These are phyloP conservation scores for Dolichotis patagonum DNA, from an alignment of 2,113 vertebrate genomes.

Conservation along the genomic window DNA sequence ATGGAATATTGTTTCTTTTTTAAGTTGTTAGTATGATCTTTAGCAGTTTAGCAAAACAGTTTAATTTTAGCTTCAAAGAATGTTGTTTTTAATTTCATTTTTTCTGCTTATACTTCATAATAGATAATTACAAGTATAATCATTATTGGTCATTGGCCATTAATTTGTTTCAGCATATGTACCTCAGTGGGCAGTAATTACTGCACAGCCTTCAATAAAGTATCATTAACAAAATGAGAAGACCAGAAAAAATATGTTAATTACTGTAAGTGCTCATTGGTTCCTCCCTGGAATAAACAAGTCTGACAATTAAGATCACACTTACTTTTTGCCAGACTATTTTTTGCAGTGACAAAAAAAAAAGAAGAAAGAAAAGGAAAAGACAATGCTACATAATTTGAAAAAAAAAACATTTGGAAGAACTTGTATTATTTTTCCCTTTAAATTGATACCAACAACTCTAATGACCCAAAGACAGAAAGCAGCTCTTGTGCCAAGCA, in stretches of 20 bases:
- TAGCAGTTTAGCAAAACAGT: slow-evolving; percentile 71
- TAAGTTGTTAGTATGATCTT: slow-evolving; percentile 75
- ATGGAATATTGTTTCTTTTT: slow-evolving; percentile 67
- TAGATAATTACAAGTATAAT: slow-evolving; percentile 87
- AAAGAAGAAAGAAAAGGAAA: not conserved
- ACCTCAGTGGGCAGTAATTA: slow-evolving; percentile 90
- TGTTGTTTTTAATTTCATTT: slow-evolving; percentile 80
- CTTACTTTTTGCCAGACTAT: slow-evolving; percentile 82
- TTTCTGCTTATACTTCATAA: slow-evolving; percentile 84
- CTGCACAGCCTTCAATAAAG: slow-evolving; percentile 86
- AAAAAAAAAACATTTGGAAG: not conserved
- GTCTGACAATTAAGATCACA: slow-evolving; percentile 84
- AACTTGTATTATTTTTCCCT: slow-evolving; percentile 40
- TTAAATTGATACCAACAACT: slow-evolving; percentile 71
- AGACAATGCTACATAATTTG: slow-evolving; percentile 21
- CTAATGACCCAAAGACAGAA: slow-evolving; percentile 53
- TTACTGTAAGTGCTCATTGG: slow-evolving; percentile 85
- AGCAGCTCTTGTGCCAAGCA: slow-evolving; percentile 13
- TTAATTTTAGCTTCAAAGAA: slow-evolving; percentile 81
- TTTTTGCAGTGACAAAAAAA: slow-evolving; percentile 69
- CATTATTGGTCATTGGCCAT: slow-evolving; percentile 90
- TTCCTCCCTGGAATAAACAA: slow-evolving; percentile 86
- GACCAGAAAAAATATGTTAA: slow-evolving; percentile 88
- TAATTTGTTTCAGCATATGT: slow-evolving; percentile 87
- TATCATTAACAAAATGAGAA: slow-evolving; percentile 91